Evolutionary conservation across 1,140 invertebrate genomes (phyloP).

Genomic region (Capitella teleta): DNA sequence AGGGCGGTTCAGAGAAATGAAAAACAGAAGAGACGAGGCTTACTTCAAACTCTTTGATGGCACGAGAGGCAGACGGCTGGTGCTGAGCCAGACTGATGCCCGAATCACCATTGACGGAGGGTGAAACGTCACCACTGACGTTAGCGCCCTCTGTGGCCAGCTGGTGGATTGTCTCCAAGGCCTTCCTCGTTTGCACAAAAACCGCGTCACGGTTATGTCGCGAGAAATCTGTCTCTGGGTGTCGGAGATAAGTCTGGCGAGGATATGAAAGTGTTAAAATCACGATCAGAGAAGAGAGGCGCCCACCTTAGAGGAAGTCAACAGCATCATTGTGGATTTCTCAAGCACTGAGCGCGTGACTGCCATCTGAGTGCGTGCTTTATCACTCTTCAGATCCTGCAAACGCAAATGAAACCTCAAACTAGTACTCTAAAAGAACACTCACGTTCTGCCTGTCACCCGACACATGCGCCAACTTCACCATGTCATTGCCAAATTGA

Average conservation of each 20-base stretch:
- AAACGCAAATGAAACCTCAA: no score
- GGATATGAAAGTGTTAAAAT: not conserved
- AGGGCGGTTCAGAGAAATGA: not conserved
- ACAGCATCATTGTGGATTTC: slow-evolving; percentile 91
- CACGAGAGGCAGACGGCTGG: slow-evolving; percentile 59
- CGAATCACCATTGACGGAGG: slow-evolving; percentile 32
- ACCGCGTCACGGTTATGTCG: slow-evolving; percentile 93
- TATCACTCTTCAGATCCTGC: slow-evolving; percentile 83
- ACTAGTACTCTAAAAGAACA: slow-evolving; percentile 1
- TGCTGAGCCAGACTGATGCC: slow-evolving; percentile 26
- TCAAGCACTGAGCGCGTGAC: slow-evolving; percentile 88
- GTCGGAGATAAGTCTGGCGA: slow-evolving; percentile 67
- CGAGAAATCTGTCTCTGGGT: slow-evolving; percentile 85
- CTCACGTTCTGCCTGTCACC: slow-evolving; percentile 49
- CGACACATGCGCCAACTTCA: slow-evolving; percentile 88
- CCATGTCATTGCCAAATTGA: slow-evolving; percentile 96
- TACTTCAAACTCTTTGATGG: slow-evolving; percentile 66
- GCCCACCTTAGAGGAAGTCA: slow-evolving; percentile 85
- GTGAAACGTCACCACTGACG: slow-evolving; percentile 27
- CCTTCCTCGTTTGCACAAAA: slow-evolving; percentile 67
- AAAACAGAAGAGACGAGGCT: slow-evolving; percentile 1
- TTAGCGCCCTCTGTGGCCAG: slow-evolving; percentile 88
- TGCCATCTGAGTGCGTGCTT: slow-evolving; percentile 86
- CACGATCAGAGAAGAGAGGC: not conserved
- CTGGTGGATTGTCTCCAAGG: slow-evolving; percentile 94